Percentiles rank a stretch among this genome's conserved stretches.
phyloP scores from a whole-genome alignment of 2,113 vertebrate species.

The Sphaerodactylus townsendi region DNA sequence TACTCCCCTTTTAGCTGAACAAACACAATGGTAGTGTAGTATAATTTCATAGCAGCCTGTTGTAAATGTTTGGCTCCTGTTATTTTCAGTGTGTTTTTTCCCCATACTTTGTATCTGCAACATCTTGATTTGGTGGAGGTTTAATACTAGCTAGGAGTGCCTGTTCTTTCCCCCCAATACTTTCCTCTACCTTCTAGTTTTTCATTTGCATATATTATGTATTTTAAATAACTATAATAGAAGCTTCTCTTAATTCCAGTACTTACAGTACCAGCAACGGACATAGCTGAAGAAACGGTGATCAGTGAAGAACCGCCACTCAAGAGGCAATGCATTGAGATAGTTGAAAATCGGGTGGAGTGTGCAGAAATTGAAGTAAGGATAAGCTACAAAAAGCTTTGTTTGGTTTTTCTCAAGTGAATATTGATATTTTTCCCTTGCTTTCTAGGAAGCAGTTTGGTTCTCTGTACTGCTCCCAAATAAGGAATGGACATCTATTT shows the following conservation, averaged over 20 bases:
- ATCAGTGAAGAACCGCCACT: constrained; percentile 85
- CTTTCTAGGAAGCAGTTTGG: constrained; percentile 47
- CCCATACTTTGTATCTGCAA: background rate
- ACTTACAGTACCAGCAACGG: constrained; percentile 88
- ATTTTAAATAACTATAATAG: background rate
- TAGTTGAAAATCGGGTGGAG: constrained; percentile 84
- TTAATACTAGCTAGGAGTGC: background rate
- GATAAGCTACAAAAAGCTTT: constrained; percentile 68
- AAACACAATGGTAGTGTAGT: background rate
- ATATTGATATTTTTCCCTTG: constrained; percentile 32
- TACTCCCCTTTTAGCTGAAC: background rate
- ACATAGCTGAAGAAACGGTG: constrained; percentile 90
- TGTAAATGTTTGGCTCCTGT: background rate
- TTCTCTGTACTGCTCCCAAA: constrained; percentile 53
- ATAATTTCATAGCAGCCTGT: background rate
- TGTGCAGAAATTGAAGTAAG: constrained; percentile 87
- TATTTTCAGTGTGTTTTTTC: background rate
- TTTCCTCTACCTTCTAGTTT: background rate
- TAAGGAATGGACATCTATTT: constrained; percentile 34
- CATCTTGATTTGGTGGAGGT: background rate
- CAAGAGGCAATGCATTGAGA: constrained; percentile 86
- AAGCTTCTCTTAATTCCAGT: constrained; percentile 73
- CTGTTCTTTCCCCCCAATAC: background rate
- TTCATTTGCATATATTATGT: no score
- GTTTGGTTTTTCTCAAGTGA: constrained; percentile 62